These are phyloP conservation scores for Trichomalopsis sarcophagae DNA, from an alignment of 1,140 invertebrate species.

Conservation along the genomic window DNA sequence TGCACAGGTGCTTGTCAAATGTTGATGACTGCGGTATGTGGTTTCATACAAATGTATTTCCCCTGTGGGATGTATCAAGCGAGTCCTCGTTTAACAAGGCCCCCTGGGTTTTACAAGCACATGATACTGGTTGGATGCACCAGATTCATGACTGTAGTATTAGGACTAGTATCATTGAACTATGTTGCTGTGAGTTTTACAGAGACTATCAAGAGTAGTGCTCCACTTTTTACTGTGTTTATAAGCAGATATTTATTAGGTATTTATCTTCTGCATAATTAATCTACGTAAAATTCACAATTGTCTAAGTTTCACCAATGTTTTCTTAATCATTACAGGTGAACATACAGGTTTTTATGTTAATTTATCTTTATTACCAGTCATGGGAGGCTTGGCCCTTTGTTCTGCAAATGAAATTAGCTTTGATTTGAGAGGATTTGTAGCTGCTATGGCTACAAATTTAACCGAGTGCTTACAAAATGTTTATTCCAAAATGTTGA, in stretches of 20 bases:
- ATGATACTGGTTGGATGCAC: conserved; percentile 87
- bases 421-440: conserved; percentile 86
- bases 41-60: conserved; percentile 86
- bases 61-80: conserved; percentile 84
- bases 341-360: conserved; percentile 86
- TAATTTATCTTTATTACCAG: conserved; percentile 86
- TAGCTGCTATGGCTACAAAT: conserved; percentile 88
- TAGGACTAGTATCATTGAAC: conserved; percentile 87
- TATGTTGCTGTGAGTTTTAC: conserved; percentile 91
- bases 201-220: conserved; percentile 91
- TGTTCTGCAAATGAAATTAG: conserved; percentile 89
- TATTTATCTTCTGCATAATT: conserved; percentile 59
- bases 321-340: conserved; percentile 70
- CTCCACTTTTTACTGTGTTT: conserved; percentile 88
- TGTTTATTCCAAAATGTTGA: conserved; percentile 89
- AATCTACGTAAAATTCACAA: conserved; percentile 5
- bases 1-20: conserved; percentile 83
- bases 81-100: conserved; percentile 78
- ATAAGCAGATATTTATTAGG: conserved; percentile 84
- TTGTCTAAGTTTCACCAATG: neutral
- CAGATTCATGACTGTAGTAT: conserved; percentile 85
- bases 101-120: conserved; percentile 84
- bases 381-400: conserved; percentile 90
- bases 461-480: conserved; percentile 91
- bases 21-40: conserved; percentile 85